Conservation (phyloP, 2,113 vertebrate species). For the Rhea americana region DNA sequence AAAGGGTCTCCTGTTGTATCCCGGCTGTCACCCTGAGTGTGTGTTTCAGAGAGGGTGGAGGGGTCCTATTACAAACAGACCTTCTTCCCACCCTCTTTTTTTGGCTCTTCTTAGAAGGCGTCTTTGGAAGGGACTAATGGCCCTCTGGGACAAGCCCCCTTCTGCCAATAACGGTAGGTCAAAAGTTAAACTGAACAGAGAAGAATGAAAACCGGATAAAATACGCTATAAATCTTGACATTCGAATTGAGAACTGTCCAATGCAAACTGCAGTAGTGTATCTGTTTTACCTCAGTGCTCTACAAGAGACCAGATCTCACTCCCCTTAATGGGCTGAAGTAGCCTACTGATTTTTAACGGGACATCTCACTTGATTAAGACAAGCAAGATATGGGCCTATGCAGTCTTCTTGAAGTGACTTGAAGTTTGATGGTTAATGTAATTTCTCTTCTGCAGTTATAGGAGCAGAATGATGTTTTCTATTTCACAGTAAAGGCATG, state of each 20-base stretch:
- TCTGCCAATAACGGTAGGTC: conserved; percentile 53
- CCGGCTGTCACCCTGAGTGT: neutral
- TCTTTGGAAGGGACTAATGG: conserved; percentile 55
- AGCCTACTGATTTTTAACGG: conserved; percentile 33
- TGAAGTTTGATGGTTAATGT: neutral
- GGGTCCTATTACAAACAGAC: conserved; percentile 12
- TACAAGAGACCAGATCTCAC: neutral
- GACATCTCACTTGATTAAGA: conserved; percentile 3
- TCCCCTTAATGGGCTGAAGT: conserved; percentile 18
- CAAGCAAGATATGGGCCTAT: neutral
- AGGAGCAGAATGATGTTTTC: conserved; percentile 34
- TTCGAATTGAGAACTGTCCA: conserved; percentile 67
- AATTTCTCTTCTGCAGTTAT: neutral
- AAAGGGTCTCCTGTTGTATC: neutral
- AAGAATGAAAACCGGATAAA: conserved; percentile 61
- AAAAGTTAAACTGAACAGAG: conserved; percentile 61
- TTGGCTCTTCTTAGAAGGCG: conserved; percentile 24
- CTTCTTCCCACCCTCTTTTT: conserved; percentile 23
- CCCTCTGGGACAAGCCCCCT: conserved; percentile 40
- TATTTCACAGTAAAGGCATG: conserved; percentile 20
- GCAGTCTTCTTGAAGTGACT: neutral
- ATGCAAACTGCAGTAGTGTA: conserved; percentile 39
- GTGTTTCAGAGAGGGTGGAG: neutral
- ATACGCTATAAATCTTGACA: conserved; percentile 62
- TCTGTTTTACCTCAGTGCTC: conserved; percentile 60